A percentile compares a stretch with the other conserved stretches of the same genome.
phyloP scores from a whole-genome alignment of 2,797 vertebrate genomes.

The Dendrocincla tyrannina region DNA sequence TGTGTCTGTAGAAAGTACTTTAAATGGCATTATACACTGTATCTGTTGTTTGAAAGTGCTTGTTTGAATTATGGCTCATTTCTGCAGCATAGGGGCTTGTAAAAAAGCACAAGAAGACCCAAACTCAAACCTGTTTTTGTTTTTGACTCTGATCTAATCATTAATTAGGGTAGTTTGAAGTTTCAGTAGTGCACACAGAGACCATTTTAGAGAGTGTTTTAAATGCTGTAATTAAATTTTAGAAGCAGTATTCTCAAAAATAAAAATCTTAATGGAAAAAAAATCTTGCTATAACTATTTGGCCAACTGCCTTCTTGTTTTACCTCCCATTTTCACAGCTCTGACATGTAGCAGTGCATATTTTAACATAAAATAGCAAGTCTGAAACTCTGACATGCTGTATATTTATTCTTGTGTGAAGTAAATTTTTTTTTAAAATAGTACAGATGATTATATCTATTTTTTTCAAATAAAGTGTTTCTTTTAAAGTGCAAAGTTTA shows the following conservation, averaged over 20 bases:
- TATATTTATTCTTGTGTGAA: constrained; percentile 73
- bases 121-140: constrained; percentile 17
- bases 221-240: constrained; percentile 72
- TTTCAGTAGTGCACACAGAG: constrained; percentile 34
- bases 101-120: constrained; percentile 17
- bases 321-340: constrained; percentile 70
- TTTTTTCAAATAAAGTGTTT: constrained; percentile 59
- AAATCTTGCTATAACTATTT: constrained; percentile 55
- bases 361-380: constrained; percentile 73
- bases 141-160: constrained; percentile 56
- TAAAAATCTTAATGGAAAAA: constrained; percentile 56
- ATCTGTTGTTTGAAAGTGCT: neutral
- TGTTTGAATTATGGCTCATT: constrained; percentile 34
- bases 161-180: constrained; percentile 67
- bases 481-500: constrained; percentile 76
- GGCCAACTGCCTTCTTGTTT: constrained; percentile 75
- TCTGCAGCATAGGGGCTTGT: constrained; percentile 6
- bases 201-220: constrained; percentile 65
- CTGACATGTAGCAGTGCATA: constrained; percentile 76
- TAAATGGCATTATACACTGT: constrained; percentile 3
- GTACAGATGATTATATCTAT: constrained; percentile 58
- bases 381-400: constrained; percentile 69
- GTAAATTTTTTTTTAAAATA: constrained; percentile 42
- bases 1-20: constrained; percentile 1
- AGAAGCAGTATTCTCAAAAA: constrained; percentile 57